A percentile compares a stretch with the other conserved stretches of the same genome.
Conservation (phyloP, 1,140 invertebrate species). For the Mercenaria mercenaria region DNA sequence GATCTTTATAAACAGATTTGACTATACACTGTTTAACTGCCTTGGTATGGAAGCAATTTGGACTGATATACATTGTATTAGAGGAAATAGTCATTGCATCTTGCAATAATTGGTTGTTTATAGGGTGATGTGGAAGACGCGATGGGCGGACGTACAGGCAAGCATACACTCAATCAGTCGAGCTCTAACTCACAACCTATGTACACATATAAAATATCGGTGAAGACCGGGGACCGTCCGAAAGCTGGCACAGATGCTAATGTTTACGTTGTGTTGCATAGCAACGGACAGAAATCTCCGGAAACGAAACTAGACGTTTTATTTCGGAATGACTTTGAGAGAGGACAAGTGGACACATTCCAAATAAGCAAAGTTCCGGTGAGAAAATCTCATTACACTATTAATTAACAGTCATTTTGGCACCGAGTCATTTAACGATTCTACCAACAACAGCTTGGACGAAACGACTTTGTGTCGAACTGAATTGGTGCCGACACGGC, state of each 20-base stretch:
- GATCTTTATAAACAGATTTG: too few species aligned
- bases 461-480: too few species aligned
- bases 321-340: constrained; percentile 26
- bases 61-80: too few species aligned
- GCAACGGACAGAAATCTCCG: neutral
- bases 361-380: neutral
- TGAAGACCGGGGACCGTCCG: constrained; percentile 25
- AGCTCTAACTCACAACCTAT: neutral
- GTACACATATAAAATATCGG: constrained; percentile 3
- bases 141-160: neutral
- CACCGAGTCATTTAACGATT: too few species aligned
- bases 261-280: constrained; percentile 33
- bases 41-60: too few species aligned
- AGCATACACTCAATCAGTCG: neutral
- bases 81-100: too few species aligned
- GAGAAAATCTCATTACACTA: too few species aligned
- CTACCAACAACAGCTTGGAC: too few species aligned
- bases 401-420: too few species aligned
- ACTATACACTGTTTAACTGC: too few species aligned
- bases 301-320: neutral
- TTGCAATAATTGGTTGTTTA: neutral
- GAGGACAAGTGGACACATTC: constrained; percentile 7
- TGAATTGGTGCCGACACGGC: too few species aligned
- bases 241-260: constrained; percentile 31
- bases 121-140: too few species aligned